Base-by-base conservation (phyloP, 1,140 invertebrate genomes). In the Sarcophaga bullata region DNA sequence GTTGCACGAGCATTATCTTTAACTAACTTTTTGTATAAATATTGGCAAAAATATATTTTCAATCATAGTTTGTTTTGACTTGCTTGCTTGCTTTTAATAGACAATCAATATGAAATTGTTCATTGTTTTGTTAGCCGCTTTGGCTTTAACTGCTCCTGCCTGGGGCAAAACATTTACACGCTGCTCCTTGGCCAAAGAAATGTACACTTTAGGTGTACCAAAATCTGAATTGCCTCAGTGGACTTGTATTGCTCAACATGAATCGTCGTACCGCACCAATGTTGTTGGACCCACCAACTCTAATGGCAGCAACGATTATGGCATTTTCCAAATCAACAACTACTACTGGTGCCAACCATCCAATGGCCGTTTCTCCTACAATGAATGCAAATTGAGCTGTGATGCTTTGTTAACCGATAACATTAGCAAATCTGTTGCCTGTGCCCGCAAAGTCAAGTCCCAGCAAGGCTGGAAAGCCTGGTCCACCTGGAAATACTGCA, bases 251-350 rank as follows among this genome's bases (percentile, higher is more conserved):
- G 82, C 82, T 50, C 49, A 83, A 50, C 82, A 62, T 73, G 82
- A 83, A 52, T 81, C 78, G 10, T 81, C 82, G 1, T 83, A 76
- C 37, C 80, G 80, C 25, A 83, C 82, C 50, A 10, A 13, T 17
- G 80, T 81, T 75, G 84, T 86, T 52, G 86, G 86, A 10, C 83
- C 84, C 4, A 6, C 78, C n/a, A 88, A 87, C 46, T 46, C 25
- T 3, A 85, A 88, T 73, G 85, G 85, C 58, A 85, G 85, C 78
- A 80, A 84, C 6, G 87, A 87, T 82, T 87, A 85, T 50, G 86
- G 87, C 25, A 85, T 88, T 25, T 89, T 88, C 81, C 86, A 88
- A 81, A 86, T 89, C 75, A 89, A 88, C 78, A 84, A 86, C 81
- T 83, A 83, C 15, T 87, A 85, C 48, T 89, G 88, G 88, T 89